Evolutionary conservation across 2,113 vertebrate species (phyloP).

Genomic region (Myrmophylax atrothorax): DNA sequence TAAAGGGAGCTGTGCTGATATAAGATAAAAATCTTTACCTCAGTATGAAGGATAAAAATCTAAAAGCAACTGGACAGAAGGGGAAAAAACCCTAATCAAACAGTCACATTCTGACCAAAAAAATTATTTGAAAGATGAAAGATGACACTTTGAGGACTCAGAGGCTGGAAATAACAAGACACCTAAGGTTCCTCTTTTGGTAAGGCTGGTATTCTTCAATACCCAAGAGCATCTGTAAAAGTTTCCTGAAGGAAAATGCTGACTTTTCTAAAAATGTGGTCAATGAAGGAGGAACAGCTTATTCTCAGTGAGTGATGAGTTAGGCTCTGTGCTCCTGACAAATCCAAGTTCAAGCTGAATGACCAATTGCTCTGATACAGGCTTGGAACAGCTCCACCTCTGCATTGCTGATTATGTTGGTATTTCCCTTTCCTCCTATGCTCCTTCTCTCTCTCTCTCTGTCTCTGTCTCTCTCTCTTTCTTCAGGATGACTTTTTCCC

Average conservation of each 20-base stretch:
- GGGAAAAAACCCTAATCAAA: neutral
- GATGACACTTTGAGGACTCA: neutral
- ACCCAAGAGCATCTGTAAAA: neutral
- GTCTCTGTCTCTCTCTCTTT: neutral
- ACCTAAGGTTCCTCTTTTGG: neutral
- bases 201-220: neutral
- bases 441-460: neutral
- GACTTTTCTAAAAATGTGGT: constrained; percentile 24
- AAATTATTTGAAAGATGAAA: neutral
- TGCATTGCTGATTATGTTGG: neutral
- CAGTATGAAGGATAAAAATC: neutral
- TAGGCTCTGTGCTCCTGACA: neutral
- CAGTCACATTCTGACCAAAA: neutral
- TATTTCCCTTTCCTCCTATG: neutral
- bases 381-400: constrained; percentile 8
- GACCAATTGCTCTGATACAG: neutral
- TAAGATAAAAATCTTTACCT: neutral
- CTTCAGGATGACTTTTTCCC: neutral
- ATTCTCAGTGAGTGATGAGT: neutral
- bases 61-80: neutral
- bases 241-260: constrained; percentile 43
- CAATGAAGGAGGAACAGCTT: neutral
- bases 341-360: neutral
- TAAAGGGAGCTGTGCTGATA: constrained; percentile 15
- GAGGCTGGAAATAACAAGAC: constrained; percentile 3